phyloP scores from a whole-genome alignment of 2,797 vertebrate species.

The Muscicapa striata region DNA sequence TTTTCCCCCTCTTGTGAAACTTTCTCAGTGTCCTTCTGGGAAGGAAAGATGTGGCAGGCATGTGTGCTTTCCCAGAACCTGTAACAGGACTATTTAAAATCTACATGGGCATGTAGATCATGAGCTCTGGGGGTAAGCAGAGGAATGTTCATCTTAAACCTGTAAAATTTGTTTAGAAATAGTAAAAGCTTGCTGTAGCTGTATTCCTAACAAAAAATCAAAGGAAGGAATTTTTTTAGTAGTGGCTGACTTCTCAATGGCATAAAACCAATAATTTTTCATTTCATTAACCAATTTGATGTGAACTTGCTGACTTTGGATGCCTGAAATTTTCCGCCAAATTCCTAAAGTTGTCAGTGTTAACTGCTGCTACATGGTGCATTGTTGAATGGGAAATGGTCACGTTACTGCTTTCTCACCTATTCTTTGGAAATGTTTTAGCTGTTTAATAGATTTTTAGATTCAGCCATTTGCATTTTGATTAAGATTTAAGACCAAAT shows the following conservation, averaged over 20 bases:
- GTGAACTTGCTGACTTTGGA: neutral
- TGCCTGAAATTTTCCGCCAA: neutral
- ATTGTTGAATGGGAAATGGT: fast-evolving
- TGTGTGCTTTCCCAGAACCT: neutral
- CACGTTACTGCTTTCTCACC: neutral
- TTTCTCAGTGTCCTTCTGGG: neutral
- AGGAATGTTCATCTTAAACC: neutral
- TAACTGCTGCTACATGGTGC: fast-evolving
- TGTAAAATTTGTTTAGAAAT: neutral
- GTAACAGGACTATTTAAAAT: neutral
- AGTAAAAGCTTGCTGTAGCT: neutral
- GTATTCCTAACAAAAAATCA: neutral
- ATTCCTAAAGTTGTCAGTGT: neutral
- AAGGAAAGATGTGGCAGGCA: neutral
- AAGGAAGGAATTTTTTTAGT: neutral
- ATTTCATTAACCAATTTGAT: fast-evolving
- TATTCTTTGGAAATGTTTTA: neutral
- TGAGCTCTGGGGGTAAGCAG: neutral
- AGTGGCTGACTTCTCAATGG: neutral
- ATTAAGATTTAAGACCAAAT: neutral
- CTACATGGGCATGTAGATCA: fast-evolving
- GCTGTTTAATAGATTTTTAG: neutral
- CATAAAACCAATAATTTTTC: fast-evolving
- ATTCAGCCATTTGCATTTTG: neutral
- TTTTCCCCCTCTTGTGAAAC: neutral